Evolutionary conservation across 2,797 vertebrate genomes (phyloP), one percentile per base, ranked within the genome.

Genomic region (Rhinichthys osculus): DNA sequence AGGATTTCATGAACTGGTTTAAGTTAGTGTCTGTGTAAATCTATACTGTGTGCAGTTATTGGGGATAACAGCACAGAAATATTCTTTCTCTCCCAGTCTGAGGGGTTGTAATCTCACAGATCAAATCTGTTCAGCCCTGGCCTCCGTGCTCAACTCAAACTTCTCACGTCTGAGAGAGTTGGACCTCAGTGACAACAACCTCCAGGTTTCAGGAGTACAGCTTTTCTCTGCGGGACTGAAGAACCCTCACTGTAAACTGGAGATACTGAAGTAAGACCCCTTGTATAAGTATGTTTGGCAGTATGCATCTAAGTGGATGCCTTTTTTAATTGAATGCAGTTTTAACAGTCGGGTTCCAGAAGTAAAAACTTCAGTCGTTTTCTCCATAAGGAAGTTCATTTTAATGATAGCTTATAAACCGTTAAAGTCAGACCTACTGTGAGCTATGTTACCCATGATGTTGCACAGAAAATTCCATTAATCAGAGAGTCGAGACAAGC

Each of bases 111-210:
- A 62, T 62, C 54, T 78, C 19, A 42, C 77, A 78, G 54, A 78
- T 52, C 30, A 78, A 14, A 76, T 54, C 73, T 76, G 73, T 76
- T 76, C 30, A 76, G 47, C 73, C 44, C 73, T 76, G 73, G 73
- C 73, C 10, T 76, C 17, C 2, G 5, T 30, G 30, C 73, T 76
- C 47, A 54, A 17, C 73, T 54, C 42, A 4, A 47, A 66, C 62
- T 30, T 11, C 3, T 47, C 59, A 47, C 14, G 44, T 19, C 13
- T 77, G 50, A 70, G 30, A 80, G 42, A 80, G 21, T 50, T 82
- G 80, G 47, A 82, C 47, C 47, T 71, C 17, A 67, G 66, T 42
- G 21, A 47, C 33, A 71, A 42, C 33, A 82, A 19, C 44, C 33
- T 82, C 23, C 44, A 71, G 33, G 21, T 38, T 7, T 50, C 80